Evolutionary conservation across 2,888 invertebrate species (phyloP).

Genomic region (Lithophane leautieri): DNA sequence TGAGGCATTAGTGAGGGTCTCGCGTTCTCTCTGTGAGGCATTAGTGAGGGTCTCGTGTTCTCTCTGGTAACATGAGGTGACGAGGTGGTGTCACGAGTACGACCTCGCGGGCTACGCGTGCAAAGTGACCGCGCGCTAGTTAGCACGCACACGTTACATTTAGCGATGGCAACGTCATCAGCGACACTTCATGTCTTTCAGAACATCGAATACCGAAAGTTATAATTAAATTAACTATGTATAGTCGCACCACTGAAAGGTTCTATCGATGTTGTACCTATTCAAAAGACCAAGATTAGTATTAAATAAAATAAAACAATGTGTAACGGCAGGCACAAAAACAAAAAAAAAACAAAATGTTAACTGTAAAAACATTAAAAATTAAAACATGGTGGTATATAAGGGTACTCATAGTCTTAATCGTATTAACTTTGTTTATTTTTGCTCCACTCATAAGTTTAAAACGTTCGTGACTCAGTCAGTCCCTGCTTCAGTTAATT

Average conservation of each 20-base stretch:
- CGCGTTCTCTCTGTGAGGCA: not conserved
- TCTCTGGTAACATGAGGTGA: not conserved
- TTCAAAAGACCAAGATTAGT: not conserved
- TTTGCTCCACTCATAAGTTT: not conserved
- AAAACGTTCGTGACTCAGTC: not conserved
- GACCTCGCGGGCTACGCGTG: conserved; percentile 21
- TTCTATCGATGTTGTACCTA: not conserved
- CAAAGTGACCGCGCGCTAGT: conserved; percentile 19
- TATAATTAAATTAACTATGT: not conserved
- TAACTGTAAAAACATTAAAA: no score
- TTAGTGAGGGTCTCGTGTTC: not conserved
- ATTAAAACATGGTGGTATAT: no score
- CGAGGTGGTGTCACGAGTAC: not conserved
- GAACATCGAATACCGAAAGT: not conserved
- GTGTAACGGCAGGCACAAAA: no score
- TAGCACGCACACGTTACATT: conserved; percentile 38
- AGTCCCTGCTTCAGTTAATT: not conserved
- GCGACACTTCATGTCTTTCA: not conserved
- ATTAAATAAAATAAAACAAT: not conserved
- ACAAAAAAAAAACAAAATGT: no score
- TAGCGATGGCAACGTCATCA: not conserved
- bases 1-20: not conserved
- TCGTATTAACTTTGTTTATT: not conserved
- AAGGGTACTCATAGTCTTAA: no score
- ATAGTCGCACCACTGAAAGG: not conserved